phyloP scores from a whole-genome alignment of 2,888 invertebrate genomes.

The Phorcus lineatus region DNA sequence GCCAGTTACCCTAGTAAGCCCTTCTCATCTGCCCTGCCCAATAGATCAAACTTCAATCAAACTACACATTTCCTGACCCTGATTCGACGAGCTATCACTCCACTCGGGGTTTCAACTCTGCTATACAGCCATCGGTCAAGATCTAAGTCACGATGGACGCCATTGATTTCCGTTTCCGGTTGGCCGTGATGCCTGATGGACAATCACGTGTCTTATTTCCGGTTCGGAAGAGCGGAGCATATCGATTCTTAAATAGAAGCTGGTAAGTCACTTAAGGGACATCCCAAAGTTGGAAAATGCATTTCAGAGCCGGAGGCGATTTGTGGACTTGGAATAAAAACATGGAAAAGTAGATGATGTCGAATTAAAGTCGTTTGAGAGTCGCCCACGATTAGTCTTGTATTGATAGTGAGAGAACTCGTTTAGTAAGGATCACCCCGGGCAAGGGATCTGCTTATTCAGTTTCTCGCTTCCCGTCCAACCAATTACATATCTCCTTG shows the following conservation, averaged over 20 bases:
- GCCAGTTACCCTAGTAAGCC: no score
- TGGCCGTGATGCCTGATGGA: conserved; percentile 1
- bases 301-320: background rate
- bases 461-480: no score
- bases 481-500: no score
- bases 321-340: background rate
- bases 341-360: background rate
- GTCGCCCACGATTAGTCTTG: no score
- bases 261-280: background rate
- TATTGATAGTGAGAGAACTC: no score
- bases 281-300: background rate
- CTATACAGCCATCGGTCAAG: background rate
- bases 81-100: background rate
- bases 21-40: background rate
- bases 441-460: no score
- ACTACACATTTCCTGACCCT: conserved; percentile 15
- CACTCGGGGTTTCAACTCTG: background rate
- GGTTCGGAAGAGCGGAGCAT: conserved; percentile 16
- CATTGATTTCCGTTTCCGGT: conserved; percentile 24
- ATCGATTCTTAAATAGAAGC: conserved; percentile 17
- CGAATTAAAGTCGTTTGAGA: background rate
- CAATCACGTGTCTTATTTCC: conserved; percentile 22
- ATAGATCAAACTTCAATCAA: conserved; percentile 14
- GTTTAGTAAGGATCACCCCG: no score
- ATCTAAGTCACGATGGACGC: conserved; percentile 7